Conservation (phyloP, 2,888 invertebrate species). For the Calameuta filiformis region DNA sequence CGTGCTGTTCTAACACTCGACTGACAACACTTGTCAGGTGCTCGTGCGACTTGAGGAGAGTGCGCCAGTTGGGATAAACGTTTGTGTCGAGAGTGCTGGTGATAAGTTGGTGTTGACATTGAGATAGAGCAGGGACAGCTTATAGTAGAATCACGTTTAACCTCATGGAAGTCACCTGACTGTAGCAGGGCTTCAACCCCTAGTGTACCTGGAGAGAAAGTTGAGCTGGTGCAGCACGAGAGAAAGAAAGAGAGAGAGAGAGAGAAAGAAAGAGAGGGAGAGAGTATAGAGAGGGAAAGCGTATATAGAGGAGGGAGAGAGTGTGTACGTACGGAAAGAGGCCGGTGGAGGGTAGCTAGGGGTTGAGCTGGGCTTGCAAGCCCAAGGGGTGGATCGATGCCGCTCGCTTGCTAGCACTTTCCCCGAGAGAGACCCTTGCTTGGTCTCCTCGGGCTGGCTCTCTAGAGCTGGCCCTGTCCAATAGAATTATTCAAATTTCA, state of each 20-base stretch:
- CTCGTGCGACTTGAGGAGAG: neutral
- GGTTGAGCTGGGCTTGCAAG: slow-evolving; percentile 54
- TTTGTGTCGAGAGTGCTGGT: slow-evolving; percentile 11
- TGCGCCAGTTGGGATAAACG: neutral
- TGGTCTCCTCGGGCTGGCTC: neutral
- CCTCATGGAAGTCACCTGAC: neutral
- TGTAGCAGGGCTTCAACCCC: neutral
- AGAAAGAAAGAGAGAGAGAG: neutral
- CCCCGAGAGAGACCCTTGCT: neutral
- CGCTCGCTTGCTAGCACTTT: neutral
- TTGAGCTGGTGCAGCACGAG: neutral
- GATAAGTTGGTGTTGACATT: slow-evolving; percentile 13
- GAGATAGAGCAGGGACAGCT: neutral
- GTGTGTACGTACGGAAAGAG: slow-evolving; percentile 2
- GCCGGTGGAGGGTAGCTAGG: slow-evolving; percentile 43
- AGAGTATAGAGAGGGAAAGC: neutral
- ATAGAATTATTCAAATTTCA: neutral
- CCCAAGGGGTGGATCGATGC: slow-evolving; percentile 40
- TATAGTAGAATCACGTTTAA: neutral
- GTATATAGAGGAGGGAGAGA: neutral
- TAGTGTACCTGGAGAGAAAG: neutral
- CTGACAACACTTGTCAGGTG: neutral
- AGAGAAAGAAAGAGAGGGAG: neutral
- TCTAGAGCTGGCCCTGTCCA: neutral
- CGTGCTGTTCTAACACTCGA: neutral